These are phyloP conservation scores for Strix occidentalis DNA, from an alignment of 2,797 vertebrate species.

Conservation along the genomic window DNA sequence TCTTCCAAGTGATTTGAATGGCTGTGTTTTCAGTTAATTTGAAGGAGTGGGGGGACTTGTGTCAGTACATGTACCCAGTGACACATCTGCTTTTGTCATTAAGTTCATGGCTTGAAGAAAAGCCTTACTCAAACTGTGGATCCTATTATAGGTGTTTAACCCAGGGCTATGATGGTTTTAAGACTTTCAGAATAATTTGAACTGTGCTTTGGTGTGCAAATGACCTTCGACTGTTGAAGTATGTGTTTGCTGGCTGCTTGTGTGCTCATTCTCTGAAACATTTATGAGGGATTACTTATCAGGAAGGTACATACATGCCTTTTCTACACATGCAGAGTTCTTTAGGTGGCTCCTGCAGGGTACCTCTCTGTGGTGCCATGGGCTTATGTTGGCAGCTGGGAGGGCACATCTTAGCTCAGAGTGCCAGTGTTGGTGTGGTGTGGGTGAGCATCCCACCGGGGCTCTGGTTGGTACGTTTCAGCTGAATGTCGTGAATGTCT, in stretches of 20 bases:
- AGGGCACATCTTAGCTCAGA: neutral
- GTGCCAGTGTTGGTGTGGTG: neutral
- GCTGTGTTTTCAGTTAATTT: neutral
- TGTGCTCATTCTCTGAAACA: neutral
- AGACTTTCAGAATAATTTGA: neutral
- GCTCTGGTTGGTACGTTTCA: neutral
- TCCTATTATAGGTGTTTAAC: neutral
- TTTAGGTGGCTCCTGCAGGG: rapidly evolving
- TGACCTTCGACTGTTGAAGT: neutral
- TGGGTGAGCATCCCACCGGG: neutral
- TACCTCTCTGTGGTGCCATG: neutral
- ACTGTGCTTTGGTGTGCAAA: neutral
- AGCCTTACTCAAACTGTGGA: neutral
- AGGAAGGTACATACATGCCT: neutral
- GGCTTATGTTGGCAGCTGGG: neutral
- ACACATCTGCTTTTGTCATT: neutral
- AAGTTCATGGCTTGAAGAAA: neutral
- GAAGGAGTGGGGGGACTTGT: neutral
- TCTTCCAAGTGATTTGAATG: neutral
- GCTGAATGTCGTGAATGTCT: neutral
- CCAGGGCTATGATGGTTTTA: neutral
- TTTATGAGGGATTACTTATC: rapidly evolving
- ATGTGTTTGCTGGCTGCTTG: neutral
- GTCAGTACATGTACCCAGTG: neutral
- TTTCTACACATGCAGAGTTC: neutral